These are phyloP conservation scores for Cremastobaeus sp. DNA, from an alignment of 2,888 invertebrate species.

Conservation along the genomic window DNA sequence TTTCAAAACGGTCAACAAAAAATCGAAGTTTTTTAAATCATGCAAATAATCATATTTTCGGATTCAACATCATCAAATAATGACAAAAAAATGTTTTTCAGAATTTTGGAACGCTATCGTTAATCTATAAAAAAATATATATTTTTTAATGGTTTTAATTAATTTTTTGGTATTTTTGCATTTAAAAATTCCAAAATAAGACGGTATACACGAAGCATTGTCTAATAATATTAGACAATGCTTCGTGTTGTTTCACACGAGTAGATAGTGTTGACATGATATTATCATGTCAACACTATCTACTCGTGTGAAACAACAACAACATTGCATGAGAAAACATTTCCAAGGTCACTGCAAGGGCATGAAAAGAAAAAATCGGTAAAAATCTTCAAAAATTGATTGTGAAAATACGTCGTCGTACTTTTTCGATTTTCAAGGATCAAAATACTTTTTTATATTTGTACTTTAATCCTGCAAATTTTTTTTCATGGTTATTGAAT, in stretches of 20 bases:
- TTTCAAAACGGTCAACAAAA: not conserved
- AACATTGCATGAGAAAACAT: slow-evolving; percentile 1
- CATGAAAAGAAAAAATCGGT: not conserved
- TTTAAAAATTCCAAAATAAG: slow-evolving; percentile 11
- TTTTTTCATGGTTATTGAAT: slow-evolving; percentile 5
- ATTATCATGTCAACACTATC: not conserved
- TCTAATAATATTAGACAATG: too few relatives aligned
- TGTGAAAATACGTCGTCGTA: slow-evolving; percentile 4
- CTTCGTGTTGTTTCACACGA: slow-evolving; percentile 1
- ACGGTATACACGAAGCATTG: not conserved
- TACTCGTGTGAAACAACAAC: slow-evolving; percentile 1
- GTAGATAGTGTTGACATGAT: not conserved
- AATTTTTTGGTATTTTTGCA: not conserved
- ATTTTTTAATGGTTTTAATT: slow-evolving; percentile 6
- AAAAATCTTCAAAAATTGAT: slow-evolving; percentile 7
- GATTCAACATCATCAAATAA: not conserved
- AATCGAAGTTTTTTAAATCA: not conserved
- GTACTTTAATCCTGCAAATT: slow-evolving; percentile 2
- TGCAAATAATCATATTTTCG: not conserved
- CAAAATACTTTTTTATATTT: slow-evolving; percentile 2
- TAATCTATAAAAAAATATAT: slow-evolving; percentile 1
- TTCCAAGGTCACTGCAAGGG: slow-evolving; percentile 8
- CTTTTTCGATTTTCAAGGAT: not conserved
- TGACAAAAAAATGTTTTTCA: not conserved
- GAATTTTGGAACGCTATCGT: not conserved